Evolutionary conservation across 2,888 invertebrate genomes (phyloP).

Genomic region (Cryptus armator): DNA sequence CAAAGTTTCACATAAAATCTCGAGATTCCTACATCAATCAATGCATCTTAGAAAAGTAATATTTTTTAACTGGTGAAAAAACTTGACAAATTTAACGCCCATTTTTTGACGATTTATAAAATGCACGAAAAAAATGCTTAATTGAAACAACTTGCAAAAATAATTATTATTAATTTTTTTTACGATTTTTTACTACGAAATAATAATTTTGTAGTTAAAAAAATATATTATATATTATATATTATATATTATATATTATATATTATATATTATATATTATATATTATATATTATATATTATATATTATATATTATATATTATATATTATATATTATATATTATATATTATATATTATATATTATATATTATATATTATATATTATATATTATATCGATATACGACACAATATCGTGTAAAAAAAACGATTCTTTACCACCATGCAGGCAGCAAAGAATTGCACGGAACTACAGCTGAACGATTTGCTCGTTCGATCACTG

Average conservation of each 20-base stretch:
- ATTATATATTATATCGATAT: too few species aligned
- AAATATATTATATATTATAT: too few species aligned
- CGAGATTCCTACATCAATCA: background rate
- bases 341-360: too few species aligned
- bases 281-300: too few species aligned
- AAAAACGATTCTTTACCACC: background rate
- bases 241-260: too few species aligned
- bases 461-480: conserved; percentile 74
- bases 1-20: background rate
- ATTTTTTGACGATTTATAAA: background rate
- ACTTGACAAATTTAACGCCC: background rate
- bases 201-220: background rate
- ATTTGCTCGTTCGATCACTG: conserved; percentile 73
- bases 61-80: background rate
- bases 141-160: background rate
- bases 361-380: too few species aligned
- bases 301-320: too few species aligned
- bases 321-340: too few species aligned
- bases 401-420: background rate
- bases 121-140: background rate
- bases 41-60: background rate
- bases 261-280: too few species aligned
- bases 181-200: background rate
- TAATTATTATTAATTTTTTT: background rate
- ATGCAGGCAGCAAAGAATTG: conserved; percentile 79